Conservation (phyloP, 2,113 vertebrate genomes). For the Cyanoderma ruficeps region DNA sequence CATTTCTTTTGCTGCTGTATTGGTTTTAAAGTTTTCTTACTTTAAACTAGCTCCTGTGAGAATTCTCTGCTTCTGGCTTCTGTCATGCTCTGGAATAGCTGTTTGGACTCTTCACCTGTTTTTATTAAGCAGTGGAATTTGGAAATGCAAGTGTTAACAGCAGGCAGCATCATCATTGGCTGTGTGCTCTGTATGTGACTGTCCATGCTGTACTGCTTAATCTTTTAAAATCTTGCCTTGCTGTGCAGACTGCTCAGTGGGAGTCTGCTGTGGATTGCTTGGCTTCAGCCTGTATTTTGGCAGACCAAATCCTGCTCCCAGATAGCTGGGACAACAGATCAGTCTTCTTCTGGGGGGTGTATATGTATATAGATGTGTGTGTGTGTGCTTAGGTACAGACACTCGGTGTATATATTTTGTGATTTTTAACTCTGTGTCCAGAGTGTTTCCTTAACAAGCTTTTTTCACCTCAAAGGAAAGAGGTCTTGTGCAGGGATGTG, state of each 20-base stretch:
- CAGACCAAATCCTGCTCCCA: not conserved
- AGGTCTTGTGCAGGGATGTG: not conserved
- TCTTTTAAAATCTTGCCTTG: not conserved
- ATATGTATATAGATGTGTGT: fast-evolving
- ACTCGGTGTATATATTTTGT: not conserved
- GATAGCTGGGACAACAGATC: not conserved
- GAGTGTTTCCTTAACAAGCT: not conserved
- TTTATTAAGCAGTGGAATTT: not conserved
- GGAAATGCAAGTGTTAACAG: not conserved
- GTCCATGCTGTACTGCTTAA: not conserved
- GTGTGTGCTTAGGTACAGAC: not conserved
- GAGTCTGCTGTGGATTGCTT: not conserved
- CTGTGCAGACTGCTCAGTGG: not conserved
- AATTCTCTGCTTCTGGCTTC: not conserved
- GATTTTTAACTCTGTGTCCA: not conserved
- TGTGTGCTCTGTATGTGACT: not conserved
- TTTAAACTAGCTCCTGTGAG: not conserved
- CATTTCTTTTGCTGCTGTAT: not conserved
- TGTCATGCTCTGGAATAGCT: not conserved
- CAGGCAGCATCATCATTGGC: not conserved
- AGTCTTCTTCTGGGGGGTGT: not conserved
- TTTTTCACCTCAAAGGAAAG: not conserved
- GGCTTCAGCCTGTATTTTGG: not conserved
- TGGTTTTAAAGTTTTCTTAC: not conserved
- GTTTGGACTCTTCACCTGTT: not conserved